Conservation (phyloP, 2,888 invertebrate species). For the Tridacna gigas region DNA sequence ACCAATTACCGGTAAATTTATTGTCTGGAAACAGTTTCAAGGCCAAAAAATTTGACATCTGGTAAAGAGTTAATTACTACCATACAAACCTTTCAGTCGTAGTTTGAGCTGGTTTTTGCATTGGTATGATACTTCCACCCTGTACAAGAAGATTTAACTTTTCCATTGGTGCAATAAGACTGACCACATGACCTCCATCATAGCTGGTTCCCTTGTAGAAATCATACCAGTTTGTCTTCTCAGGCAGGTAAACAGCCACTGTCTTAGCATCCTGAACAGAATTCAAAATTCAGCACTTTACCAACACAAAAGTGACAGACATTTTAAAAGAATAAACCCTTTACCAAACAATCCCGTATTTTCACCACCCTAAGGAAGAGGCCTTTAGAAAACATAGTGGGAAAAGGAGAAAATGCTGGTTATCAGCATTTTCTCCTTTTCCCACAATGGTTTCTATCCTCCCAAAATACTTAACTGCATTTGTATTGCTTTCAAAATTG, state of each 20-base stretch:
- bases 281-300: neutral
- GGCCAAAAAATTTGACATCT: no score
- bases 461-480: no score
- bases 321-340: neutral
- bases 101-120: slow-evolving; percentile 87
- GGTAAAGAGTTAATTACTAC: neutral
- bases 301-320: neutral
- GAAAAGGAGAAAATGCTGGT: no score
- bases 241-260: slow-evolving; percentile 79
- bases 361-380: no score
- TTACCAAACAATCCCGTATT: no score
- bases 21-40: no score
- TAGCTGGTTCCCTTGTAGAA: slow-evolving; percentile 66
- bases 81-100: slow-evolving; percentile 85
- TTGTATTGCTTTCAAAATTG: no score
- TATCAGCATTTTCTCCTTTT: no score
- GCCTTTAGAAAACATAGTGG: no score
- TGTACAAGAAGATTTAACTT: slow-evolving; percentile 89
- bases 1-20: no score
- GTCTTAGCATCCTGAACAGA: slow-evolving; percentile 38
- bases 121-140: slow-evolving; percentile 90
- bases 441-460: no score
- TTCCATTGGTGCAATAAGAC: slow-evolving; percentile 88
- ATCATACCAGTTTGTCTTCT: slow-evolving; percentile 75
- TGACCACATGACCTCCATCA: slow-evolving; percentile 81